Evolutionary conservation across 2,888 invertebrate species (phyloP), one percentile per base, ranked within the genome.

Genomic region (Ophion obscuratus): DNA sequence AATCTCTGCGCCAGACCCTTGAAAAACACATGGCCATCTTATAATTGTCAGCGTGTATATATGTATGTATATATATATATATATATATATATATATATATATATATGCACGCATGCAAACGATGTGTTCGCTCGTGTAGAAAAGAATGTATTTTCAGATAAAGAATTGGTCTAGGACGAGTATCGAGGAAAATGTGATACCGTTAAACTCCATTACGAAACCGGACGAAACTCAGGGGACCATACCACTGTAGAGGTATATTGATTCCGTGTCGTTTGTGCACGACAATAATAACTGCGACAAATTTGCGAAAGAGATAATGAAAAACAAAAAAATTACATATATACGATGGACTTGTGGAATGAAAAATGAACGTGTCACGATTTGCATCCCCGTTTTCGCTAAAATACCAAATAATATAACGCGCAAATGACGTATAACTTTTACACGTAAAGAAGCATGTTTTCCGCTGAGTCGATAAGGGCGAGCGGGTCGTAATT

Each of bases 141-240:
- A 36, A 66, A 76, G 74, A 80, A 78, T 83, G 84, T 80, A 85
- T 89, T 92, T 92, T 89, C 92, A 92, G 92, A 92, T 90, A 76
- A 91, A 89, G 86, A 92, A 91, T 91, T 89, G 91, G 86, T 92
- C 93, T 87, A 91, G 88, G 88, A 92, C 90, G 90, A 92, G 89
- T 91, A 89, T 90, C 87, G 93, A 93, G 88, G 93, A 92, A 87
- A 92, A 88, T 89, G 90, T 92, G 88, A 92, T 92, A 90, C 92
- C 93, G 74, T 92, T 93, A 92, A 92, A 92, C 89, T 91, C 91
- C 87, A 92, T 92, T 89, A 88, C 90, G 83, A 91, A 91, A 90
- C 87, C 90, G 84, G 91, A 92, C 81, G 92, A 92, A 84, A 89
- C 90, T 79, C 91, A 93, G 88, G 89, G 87, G 85, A 82, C 90